These are phyloP conservation scores for Cyclophora punctaria DNA, from an alignment of 2,888 invertebrate genomes.

Conservation along the genomic window DNA sequence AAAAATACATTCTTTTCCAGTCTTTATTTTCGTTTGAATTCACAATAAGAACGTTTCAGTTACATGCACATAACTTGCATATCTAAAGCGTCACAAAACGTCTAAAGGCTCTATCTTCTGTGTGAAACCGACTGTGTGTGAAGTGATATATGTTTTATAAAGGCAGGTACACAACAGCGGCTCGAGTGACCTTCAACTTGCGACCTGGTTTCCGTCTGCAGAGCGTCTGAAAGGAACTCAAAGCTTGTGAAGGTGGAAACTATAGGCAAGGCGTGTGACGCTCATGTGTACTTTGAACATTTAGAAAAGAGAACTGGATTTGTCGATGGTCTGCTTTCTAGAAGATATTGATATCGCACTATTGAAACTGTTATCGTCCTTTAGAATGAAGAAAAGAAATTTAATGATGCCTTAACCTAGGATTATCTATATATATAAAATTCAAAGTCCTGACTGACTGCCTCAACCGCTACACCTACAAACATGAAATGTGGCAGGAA, in stretches of 20 bases:
- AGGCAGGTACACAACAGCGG: background rate
- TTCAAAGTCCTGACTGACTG: no score
- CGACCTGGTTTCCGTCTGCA: slow-evolving; percentile 17
- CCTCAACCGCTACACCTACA: no score
- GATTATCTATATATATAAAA: no score
- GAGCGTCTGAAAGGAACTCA: slow-evolving; percentile 24
- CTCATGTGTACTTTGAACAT: slow-evolving; percentile 2
- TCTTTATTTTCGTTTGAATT: no score
- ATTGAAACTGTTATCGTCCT: background rate
- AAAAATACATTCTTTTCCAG: no score
- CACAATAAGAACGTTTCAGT: no score
- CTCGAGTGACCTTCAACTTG: slow-evolving; percentile 27
- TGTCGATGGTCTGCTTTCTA: background rate
- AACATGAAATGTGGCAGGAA: no score
- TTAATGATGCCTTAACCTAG: no score
- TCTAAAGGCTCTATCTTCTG: no score
- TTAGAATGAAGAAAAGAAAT: background rate
- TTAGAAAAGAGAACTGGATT: slow-evolving; percentile 4
- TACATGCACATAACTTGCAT: no score
- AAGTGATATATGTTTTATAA: background rate
- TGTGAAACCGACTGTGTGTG: no score
- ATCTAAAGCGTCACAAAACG: no score
- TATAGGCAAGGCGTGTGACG: slow-evolving; percentile 5
- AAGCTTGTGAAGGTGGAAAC: slow-evolving; percentile 32
- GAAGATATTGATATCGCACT: background rate